A percentile compares a stretch with the other conserved stretches of the same genome.
Evolutionary conservation across 37 sponge, comb jelly and placozoan genomes (phyloP).

Genomic region (Chondrosia reniformis): DNA sequence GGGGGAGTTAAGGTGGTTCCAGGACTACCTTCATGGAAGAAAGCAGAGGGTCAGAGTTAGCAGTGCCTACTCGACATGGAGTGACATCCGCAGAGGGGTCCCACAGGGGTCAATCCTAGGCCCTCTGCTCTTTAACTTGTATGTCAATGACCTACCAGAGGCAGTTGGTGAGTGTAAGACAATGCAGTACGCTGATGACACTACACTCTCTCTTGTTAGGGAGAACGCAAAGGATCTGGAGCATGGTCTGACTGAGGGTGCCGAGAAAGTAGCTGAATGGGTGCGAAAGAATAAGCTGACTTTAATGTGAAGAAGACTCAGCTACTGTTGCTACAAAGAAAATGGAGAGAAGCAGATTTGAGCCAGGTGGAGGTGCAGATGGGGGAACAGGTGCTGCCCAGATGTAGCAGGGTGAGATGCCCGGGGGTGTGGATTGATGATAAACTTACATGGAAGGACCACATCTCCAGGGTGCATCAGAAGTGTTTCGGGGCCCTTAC

Average conservation of each 20-base stretch:
- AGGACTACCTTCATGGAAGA: constrained; percentile 9
- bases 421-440: too few species aligned
- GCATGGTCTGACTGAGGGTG: background rate
- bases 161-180: background rate
- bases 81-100: constrained; percentile 11
- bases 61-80: background rate
- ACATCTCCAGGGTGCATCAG: too few species aligned
- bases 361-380: too few species aligned
- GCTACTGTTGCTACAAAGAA: background rate
- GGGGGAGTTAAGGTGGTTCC: constrained; percentile 22
- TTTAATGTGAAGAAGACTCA: background rate
- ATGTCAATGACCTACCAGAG: constrained; percentile 29
- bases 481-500: too few species aligned
- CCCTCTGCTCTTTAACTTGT: constrained; percentile 21
- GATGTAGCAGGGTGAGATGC: too few species aligned
- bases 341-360: background rate
- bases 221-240: background rate
- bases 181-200: constrained; percentile 39
- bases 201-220: background rate
- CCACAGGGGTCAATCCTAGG: constrained; percentile 42
- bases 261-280: background rate
- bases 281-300: background rate
- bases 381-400: too few species aligned
- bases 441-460: too few species aligned
- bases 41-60: constrained; percentile 20